phyloP scores from a whole-genome alignment of 2,888 invertebrate genomes.

The Andrena hattorfiana region DNA sequence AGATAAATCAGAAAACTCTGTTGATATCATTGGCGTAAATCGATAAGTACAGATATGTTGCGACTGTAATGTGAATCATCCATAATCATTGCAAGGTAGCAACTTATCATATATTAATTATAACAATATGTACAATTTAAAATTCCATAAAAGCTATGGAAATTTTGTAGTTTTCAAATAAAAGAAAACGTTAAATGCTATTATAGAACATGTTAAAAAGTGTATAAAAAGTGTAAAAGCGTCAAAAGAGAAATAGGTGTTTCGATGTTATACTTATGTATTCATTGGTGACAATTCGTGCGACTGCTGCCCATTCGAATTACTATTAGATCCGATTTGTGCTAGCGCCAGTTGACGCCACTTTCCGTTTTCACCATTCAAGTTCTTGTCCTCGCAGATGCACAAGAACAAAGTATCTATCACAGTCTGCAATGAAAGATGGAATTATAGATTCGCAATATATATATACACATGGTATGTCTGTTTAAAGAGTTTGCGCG shows the following conservation, averaged over 20 bases:
- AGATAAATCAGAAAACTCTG: neutral
- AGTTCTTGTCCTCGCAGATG: slow-evolving; percentile 96
- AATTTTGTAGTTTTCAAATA: slow-evolving; percentile 13
- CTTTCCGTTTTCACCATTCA: slow-evolving; percentile 90
- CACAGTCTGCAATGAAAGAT: slow-evolving; percentile 90
- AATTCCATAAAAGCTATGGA: slow-evolving; percentile 29
- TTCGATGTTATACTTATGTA: slow-evolving; percentile 61
- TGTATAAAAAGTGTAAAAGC: slow-evolving; percentile 46
- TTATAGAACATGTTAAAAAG: slow-evolving; percentile 31
- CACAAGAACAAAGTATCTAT: slow-evolving; percentile 97
- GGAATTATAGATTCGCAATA: slow-evolving; percentile 27
- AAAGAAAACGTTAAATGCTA: slow-evolving; percentile 7
- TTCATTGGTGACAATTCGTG: slow-evolving; percentile 86
- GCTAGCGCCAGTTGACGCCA: slow-evolving; percentile 82
- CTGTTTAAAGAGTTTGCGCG: neutral
- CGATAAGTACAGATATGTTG: slow-evolving; percentile 8
- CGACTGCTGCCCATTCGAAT: slow-evolving; percentile 82
- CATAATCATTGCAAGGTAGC: slow-evolving; percentile 1
- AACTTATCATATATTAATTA: slow-evolving; percentile 1
- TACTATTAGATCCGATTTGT: slow-evolving; percentile 76
- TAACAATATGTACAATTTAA: slow-evolving; percentile 22
- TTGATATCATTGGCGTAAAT: slow-evolving; percentile 5
- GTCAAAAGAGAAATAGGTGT: neutral
- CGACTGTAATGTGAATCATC: slow-evolving; percentile 7
- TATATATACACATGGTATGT: neutral